Base-by-base conservation (phyloP, 2,113 vertebrate genomes). In the Strix aluco region DNA sequence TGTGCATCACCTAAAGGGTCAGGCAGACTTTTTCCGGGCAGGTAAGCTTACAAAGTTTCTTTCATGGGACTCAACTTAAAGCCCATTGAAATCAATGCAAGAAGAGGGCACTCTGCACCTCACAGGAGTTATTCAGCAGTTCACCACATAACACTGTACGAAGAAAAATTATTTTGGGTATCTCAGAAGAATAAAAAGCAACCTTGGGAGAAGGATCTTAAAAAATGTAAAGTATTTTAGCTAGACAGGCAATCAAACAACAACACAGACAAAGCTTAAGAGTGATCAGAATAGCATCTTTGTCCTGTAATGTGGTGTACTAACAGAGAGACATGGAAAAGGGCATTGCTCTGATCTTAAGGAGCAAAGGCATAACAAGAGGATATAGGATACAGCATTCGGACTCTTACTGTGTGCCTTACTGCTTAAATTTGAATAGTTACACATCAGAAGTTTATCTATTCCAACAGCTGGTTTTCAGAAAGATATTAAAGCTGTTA, bases 301-400 rank as follows among this genome's bases (percentile, higher is more conserved):
- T 62, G 27, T 36, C 16, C 25, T 15, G 5, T 25, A 62, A 21
- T 8, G 5, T 1, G 0, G 9, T 32, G 6, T 5, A 13, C 11
- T 22, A 40, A 36, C 8, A 44, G 4, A 34, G 14, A 71, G 5
- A 83, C 10, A 55, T 3, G 51, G 38, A 67, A 65, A 74, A 70
- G 46, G 36, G 10, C 5, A n/a, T 2, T 38, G 19, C 36, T 46
- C 8, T 32, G 16, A 30, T 51, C 26, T 54, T 27, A 17, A 36
- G 32, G 12, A 81, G 42, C 13, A 57, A 57, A 59, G 20, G 16
- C 47, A 44, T 13, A 74, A n/a, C 3, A 26, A n/a, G 21, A 77
- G 22, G 22, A 51, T 42, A 8, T 7, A 69, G 40, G 30, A 73
- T 15, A 21, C 6, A 82, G 9, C 8, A 36, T 2, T 42, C 1